Percentiles rank a stretch among this genome's conserved stretches.
Conservation (phyloP, 2,113 vertebrate species). For the Siniperca chuatsi region DNA sequence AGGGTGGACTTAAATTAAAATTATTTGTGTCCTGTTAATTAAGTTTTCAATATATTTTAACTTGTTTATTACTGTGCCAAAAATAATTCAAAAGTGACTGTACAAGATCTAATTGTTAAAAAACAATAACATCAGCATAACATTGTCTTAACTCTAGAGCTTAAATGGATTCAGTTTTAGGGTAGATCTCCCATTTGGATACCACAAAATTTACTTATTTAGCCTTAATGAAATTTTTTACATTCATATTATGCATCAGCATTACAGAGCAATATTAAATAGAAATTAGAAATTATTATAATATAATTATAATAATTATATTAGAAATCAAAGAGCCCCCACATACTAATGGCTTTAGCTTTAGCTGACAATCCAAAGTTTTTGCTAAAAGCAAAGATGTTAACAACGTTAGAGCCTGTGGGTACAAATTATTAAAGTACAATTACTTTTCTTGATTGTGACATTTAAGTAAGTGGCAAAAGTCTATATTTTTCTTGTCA, state of each 20-base stretch:
- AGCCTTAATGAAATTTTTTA: neutral
- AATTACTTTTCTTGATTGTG: neutral
- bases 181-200: neutral
- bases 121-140: no score
- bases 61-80: neutral
- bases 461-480: neutral
- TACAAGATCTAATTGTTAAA: no score
- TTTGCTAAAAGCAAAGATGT: neutral
- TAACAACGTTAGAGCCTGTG: neutral
- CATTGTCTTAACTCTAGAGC: no score
- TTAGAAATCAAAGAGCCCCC: neutral
- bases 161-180: neutral
- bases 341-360: neutral
- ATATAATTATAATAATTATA: neutral
- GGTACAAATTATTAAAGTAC: no score
- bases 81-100: no score
- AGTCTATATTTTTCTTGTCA: neutral
- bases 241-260: neutral
- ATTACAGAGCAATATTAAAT: neutral
- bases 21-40: no score
- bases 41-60: neutral
- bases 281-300: neutral
- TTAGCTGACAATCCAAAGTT: neutral
- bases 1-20: no score
- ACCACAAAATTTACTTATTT: neutral